Evolutionary conservation across 2,113 vertebrate species (phyloP), one percentile per base, ranked within the genome.

Genomic region (Mobula birostris): DNA sequence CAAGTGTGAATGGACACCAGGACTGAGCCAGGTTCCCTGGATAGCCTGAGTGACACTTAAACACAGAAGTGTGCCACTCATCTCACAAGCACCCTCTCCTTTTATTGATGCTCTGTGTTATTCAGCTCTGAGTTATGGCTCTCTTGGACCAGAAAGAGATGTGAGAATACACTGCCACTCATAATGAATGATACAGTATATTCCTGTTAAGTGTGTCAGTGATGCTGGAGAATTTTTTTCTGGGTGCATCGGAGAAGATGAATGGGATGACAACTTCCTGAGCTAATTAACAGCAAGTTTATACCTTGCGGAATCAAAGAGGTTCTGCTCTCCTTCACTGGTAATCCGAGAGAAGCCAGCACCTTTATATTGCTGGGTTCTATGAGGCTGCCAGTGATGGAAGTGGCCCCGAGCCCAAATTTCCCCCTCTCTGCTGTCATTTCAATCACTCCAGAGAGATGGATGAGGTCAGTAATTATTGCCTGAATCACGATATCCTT

Each of bases 201-300:
- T 8, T 90, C 61, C 32, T 90, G 85, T 66, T 90, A 66, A 90
- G 85, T 90, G 85, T 90, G 61, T 90, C 85, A 68, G 85, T 90
- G 85, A 90, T 32, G 66, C 85, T 66, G 61, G 61, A 32, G 61
- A 63, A 90, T 90, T 90, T 90, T 90, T 90, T 66, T 90, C 32
- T 66, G 61, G 66, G 85, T 90, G n/a, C 85, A 66, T 90, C 32
- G 66, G 85, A 61, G 85, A 90, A 90, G 63, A 90, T 90, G 17
- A 63, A 90, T 90, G 85, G 85, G 66, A 29, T 90, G 85, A 90
- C 85, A 90, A 90, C 61, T n/a, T 90, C 85, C n/a, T 88, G 85
- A 90, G 85, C 61, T 90, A 90, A 90, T 90, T 90, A 90, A 90
- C 85, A 88, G 58, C 1, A 5, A 15, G 58, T 66, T 63, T 88